Percentiles rank a stretch among this genome's conserved stretches.
Evolutionary conservation across 1,140 invertebrate genomes (phyloP).

Genomic region (Batillaria attramentaria): DNA sequence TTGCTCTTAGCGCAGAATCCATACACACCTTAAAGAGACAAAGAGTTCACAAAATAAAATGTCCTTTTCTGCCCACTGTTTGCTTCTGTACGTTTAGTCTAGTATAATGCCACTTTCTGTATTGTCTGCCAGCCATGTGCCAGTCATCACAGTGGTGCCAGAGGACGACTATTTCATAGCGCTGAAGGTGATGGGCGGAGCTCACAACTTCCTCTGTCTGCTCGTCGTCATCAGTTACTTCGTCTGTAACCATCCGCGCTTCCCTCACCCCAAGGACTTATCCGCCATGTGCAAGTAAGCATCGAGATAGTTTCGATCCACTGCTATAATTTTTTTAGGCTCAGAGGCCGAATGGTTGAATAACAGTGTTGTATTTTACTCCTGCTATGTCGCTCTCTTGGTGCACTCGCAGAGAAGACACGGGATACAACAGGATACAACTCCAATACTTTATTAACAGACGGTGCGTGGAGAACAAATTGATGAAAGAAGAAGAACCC

Average conservation of each 20-base stretch:
- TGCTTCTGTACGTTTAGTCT: neutral
- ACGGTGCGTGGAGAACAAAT: too few relatives aligned
- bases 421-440: too few relatives aligned
- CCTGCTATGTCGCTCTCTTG: too few relatives aligned
- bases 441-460: too few relatives aligned
- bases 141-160: slow-evolving; percentile 50
- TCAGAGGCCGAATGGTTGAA: neutral
- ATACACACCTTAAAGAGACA: too few relatives aligned
- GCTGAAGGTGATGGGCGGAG: slow-evolving; percentile 62
- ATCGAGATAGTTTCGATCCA: neutral
- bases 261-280: slow-evolving; percentile 58
- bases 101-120: neutral
- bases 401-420: too few relatives aligned
- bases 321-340: neutral
- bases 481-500: too few relatives aligned
- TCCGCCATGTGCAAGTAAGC: slow-evolving; percentile 56
- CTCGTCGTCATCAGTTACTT: slow-evolving; percentile 71
- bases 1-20: too few relatives aligned
- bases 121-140: slow-evolving; percentile 50
- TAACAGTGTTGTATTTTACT: too few relatives aligned
- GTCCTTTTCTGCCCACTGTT: neutral
- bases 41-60: too few relatives aligned
- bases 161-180: slow-evolving; percentile 56
- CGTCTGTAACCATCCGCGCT: slow-evolving; percentile 69
- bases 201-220: slow-evolving; percentile 67